Conservation (phyloP, 2,888 invertebrate genomes). For the Heteromurus nitidus region DNA sequence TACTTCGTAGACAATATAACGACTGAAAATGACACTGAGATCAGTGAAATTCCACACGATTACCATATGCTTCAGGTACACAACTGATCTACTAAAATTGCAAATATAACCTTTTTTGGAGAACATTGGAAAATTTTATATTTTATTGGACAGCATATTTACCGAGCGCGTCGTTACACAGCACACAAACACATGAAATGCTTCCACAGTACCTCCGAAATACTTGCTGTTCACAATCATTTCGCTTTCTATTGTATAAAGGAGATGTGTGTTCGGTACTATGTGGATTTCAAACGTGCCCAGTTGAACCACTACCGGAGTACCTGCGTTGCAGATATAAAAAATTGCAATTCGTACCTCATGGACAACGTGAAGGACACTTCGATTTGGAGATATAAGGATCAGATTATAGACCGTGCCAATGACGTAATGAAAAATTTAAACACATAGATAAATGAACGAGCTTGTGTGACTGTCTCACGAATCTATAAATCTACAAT, state of each 20-base stretch:
- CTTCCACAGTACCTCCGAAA: constrained; percentile 75
- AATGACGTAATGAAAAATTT: background rate
- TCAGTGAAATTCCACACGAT: constrained; percentile 73
- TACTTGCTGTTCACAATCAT: constrained; percentile 75
- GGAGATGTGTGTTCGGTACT: constrained; percentile 74
- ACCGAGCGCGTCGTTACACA: constrained; percentile 75
- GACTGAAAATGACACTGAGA: constrained; percentile 54
- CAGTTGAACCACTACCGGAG: constrained; percentile 77
- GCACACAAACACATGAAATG: constrained; percentile 75
- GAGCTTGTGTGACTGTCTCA: too few species aligned
- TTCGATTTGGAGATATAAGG: constrained; percentile 75
- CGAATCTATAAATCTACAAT: background rate
- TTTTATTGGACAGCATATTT: constrained; percentile 74
- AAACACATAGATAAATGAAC: too few species aligned
- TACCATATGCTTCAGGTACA: constrained; percentile 74
- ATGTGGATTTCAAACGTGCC: constrained; percentile 75
- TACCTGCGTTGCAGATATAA: constrained; percentile 75
- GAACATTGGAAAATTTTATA: constrained; percentile 7
- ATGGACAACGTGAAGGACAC: constrained; percentile 74
- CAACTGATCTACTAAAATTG: background rate
- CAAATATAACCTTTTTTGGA: background rate
- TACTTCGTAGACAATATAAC: constrained; percentile 76
- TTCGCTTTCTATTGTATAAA: constrained; percentile 75
- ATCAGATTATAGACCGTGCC: constrained; percentile 71
- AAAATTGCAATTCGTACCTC: constrained; percentile 74